phyloP scores from a whole-genome alignment of 2,113 vertebrate genomes.

The Macquaria australasica region DNA sequence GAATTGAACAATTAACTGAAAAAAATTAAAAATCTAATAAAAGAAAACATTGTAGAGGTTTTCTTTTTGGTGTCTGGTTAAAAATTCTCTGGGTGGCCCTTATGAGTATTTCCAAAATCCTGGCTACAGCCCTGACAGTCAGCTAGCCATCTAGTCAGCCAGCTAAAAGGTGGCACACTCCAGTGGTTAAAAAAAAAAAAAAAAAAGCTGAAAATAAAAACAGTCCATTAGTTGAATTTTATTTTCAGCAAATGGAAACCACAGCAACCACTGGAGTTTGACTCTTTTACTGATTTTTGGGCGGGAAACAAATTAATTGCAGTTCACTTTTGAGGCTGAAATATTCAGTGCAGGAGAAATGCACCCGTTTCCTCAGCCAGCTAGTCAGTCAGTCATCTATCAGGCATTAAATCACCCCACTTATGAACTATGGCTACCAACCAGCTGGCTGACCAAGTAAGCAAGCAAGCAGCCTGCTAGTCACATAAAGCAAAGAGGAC shows the following conservation, averaged over 20 bases:
- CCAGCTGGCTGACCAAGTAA: slow-evolving; percentile 43
- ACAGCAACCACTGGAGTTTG: background rate
- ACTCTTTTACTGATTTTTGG: too few relatives aligned
- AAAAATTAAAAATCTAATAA: too few relatives aligned
- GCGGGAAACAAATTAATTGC: background rate
- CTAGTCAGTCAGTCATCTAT: background rate
- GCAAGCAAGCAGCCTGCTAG: slow-evolving; percentile 25
- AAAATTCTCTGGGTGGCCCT: too few relatives aligned
- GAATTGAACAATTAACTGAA: too few relatives aligned
- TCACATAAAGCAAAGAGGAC: slow-evolving; percentile 65
- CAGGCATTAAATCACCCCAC: slow-evolving; percentile 11
- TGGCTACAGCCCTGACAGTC: background rate
- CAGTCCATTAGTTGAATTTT: too few relatives aligned
- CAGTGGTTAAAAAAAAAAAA: too few relatives aligned
- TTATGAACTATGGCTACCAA: slow-evolving; percentile 32
- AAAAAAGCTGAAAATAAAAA: too few relatives aligned
- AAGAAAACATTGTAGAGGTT: too few relatives aligned
- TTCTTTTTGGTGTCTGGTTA: too few relatives aligned
- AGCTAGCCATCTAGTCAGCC: background rate
- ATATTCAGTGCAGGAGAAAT: background rate
- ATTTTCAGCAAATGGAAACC: background rate
- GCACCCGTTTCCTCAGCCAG: background rate
- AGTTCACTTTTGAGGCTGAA: background rate
- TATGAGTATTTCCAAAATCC: background rate
- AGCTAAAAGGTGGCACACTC: too few relatives aligned